These are phyloP conservation scores for Myotis findleyi DNA, from an alignment of 2,797 vertebrate genomes.

Conservation along the genomic window DNA sequence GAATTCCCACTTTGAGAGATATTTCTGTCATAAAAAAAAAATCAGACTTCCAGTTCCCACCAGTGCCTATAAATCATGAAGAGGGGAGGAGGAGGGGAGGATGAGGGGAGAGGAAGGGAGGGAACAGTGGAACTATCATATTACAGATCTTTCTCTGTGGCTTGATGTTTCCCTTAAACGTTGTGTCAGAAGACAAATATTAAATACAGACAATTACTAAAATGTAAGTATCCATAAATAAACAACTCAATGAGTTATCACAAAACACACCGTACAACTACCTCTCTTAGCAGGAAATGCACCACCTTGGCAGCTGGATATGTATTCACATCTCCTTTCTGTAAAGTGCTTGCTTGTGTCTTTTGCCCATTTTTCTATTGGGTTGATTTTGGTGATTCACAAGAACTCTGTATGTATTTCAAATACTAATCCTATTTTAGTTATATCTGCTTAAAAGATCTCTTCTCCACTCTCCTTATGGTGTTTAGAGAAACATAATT, in stretches of 20 bases:
- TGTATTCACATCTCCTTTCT: not conserved
- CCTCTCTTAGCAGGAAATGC: rapidly evolving
- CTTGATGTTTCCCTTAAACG: not conserved
- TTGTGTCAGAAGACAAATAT: not conserved
- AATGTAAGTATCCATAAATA: not conserved
- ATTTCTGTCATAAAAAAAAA: not conserved
- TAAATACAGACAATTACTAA: not conserved
- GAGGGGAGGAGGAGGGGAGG: too few relatives aligned
- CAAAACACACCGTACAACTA: rapidly evolving
- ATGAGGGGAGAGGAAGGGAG: not conserved
- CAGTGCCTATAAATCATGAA: not conserved
- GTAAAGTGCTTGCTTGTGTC: not conserved
- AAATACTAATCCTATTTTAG: not conserved
- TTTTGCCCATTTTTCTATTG: not conserved
- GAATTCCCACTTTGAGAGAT: not conserved
- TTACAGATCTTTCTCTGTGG: not conserved
- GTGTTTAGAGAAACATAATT: not conserved
- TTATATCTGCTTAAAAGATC: not conserved
- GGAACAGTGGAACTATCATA: too few relatives aligned
- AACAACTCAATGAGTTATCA: not conserved
- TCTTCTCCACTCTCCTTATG: not conserved
- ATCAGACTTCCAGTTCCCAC: not conserved
- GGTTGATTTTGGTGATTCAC: not conserved
- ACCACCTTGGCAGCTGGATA: rapidly evolving
- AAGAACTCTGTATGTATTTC: not conserved